Evolutionary conservation across 2,888 invertebrate species (phyloP).

Genomic region (Uropetala carovei): DNA sequence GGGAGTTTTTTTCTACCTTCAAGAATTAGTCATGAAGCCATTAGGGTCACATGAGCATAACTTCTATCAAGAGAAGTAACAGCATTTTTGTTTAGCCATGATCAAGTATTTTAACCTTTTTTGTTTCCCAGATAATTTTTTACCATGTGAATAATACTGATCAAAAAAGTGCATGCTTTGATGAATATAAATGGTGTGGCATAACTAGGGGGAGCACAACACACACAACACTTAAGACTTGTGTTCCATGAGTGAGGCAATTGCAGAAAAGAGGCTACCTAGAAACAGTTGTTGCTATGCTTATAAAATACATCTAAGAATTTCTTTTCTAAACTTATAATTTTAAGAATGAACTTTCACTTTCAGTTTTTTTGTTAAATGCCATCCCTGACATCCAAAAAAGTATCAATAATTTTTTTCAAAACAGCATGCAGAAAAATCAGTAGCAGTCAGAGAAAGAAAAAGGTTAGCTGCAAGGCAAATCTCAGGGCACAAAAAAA

Average conservation of each 20-base stretch:
- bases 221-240: slow-evolving; percentile 53
- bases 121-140: slow-evolving; percentile 30
- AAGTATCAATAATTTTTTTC: background rate
- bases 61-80: background rate
- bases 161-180: slow-evolving; percentile 60
- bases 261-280: slow-evolving; percentile 60
- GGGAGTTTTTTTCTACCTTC: slow-evolving; percentile 42
- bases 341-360: background rate
- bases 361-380: too few relatives aligned
- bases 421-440: background rate
- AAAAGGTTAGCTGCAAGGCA: background rate
- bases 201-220: slow-evolving; percentile 41
- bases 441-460: background rate
- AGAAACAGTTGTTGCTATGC: background rate
- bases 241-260: slow-evolving; percentile 56
- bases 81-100: slow-evolving; percentile 54
- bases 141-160: slow-evolving; percentile 37
- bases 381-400: background rate
- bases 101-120: slow-evolving; percentile 23
- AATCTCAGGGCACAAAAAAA: background rate
- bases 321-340: background rate
- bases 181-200: slow-evolving; percentile 49
- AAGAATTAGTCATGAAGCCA: slow-evolving; percentile 21
- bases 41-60: slow-evolving; percentile 39
- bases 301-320: background rate